phyloP scores from a whole-genome alignment of 2,113 vertebrate genomes.

The Micromys minutus region DNA sequence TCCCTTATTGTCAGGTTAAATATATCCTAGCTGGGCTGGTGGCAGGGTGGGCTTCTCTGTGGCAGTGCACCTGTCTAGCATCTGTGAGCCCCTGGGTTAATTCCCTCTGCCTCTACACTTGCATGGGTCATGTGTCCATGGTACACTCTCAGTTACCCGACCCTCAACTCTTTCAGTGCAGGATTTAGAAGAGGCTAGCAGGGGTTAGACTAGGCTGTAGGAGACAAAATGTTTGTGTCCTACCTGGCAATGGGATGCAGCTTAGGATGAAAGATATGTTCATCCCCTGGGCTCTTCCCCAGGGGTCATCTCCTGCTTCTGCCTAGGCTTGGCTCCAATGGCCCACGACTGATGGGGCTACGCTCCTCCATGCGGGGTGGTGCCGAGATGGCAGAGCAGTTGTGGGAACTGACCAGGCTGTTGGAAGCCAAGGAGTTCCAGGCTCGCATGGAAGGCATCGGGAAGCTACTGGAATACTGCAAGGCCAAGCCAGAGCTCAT shows the following conservation, averaged over 20 bases:
- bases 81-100: background rate
- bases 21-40: background rate
- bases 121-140: accelerated
- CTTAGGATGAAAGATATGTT: background rate
- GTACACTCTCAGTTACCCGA: background rate
- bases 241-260: background rate
- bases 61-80: background rate
- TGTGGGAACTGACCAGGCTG: slow-evolving; percentile 77
- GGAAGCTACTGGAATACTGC: slow-evolving; percentile 76
- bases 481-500: slow-evolving; percentile 72
- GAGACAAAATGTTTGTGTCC: background rate
- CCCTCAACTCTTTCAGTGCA: background rate
- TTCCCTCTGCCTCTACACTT: background rate
- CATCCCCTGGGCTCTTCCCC: background rate
- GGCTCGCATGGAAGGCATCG: slow-evolving; percentile 77
- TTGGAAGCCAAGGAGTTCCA: slow-evolving; percentile 80
- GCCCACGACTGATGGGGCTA: accelerated
- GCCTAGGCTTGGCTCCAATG: background rate
- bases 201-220: background rate
- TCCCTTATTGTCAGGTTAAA: background rate
- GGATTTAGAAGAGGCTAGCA: background rate
- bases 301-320: background rate
- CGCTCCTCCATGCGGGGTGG: background rate
- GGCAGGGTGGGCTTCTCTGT: background rate
- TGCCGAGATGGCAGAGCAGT: slow-evolving; percentile 52